Evolutionary conservation across 2,113 vertebrate genomes (phyloP).

Genomic region (Albula goreensis): DNA sequence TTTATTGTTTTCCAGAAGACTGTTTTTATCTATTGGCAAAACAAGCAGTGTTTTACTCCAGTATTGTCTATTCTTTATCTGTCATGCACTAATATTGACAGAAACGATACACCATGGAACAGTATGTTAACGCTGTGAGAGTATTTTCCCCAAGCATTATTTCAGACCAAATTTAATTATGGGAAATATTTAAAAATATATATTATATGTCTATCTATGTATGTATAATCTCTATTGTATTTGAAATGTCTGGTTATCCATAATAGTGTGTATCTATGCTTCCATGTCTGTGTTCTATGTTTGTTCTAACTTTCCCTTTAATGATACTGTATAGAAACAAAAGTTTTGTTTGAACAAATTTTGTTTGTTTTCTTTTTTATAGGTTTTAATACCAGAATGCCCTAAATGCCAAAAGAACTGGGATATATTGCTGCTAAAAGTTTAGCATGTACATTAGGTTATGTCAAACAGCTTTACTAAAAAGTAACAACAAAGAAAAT

Average conservation of each 20-base stretch:
- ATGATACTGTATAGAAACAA: constrained; percentile 77
- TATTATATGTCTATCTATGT: constrained; percentile 23
- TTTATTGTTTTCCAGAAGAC: constrained; percentile 69
- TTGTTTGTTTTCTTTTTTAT: constrained; percentile 79
- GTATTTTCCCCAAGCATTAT: constrained; percentile 77
- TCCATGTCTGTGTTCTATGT: constrained; percentile 54
- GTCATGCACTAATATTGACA: constrained; percentile 10
- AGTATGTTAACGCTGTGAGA: constrained; percentile 40
- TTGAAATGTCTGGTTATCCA: constrained; percentile 63
- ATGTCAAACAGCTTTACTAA: constrained; percentile 73
- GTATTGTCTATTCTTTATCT: constrained; percentile 64
- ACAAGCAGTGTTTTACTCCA: constrained; percentile 73
- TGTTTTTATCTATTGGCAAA: constrained; percentile 59
- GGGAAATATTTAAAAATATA: constrained; percentile 63
- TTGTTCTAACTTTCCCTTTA: constrained; percentile 75
- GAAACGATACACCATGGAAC: constrained; percentile 13
- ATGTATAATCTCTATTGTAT: constrained; percentile 54
- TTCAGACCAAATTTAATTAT: constrained; percentile 63
- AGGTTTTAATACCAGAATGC: constrained; percentile 73
- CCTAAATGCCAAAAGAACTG: constrained; percentile 79
- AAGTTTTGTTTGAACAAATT: constrained; percentile 78
- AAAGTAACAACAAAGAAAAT: constrained; percentile 39
- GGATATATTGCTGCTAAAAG: constrained; percentile 81
- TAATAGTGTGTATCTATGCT: constrained; percentile 54
- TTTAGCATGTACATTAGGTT: constrained; percentile 74